Evolutionary conservation across 2,797 vertebrate species (phyloP).

Genomic region (Eulemur albifrons): DNA sequence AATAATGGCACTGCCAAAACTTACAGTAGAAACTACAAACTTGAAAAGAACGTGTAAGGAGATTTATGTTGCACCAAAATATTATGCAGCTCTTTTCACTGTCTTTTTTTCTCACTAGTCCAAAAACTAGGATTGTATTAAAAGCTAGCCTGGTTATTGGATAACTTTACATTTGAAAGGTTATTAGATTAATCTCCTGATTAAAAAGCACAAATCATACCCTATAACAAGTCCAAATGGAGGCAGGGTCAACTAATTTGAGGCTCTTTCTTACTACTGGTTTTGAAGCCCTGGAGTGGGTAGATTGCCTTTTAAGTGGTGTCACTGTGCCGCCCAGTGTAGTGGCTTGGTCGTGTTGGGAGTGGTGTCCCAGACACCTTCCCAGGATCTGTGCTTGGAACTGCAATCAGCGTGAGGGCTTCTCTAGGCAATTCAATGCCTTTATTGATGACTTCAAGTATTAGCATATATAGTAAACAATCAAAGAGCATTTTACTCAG

Average conservation of each 20-base stretch:
- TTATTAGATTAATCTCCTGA: not conserved
- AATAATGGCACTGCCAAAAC: not conserved
- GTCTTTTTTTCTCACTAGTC: not conserved
- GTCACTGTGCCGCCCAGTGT: rapidly evolving
- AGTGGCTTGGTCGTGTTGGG: rapidly evolving
- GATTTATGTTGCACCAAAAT: not conserved
- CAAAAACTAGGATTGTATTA: not conserved
- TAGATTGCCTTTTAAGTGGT: no score
- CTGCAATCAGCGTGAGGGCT: rapidly evolving
- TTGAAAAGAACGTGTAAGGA: not conserved
- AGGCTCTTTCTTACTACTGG: not conserved
- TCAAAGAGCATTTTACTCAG: not conserved
- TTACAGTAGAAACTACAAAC: not conserved
- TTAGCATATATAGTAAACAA: rapidly evolving
- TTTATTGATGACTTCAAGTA: rapidly evolving
- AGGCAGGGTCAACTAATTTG: not conserved
- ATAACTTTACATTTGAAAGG: not conserved
- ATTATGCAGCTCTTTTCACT: rapidly evolving
- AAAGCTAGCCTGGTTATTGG: not conserved
- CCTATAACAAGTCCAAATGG: not conserved
- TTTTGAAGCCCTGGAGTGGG: not conserved
- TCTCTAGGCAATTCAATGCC: rapidly evolving
- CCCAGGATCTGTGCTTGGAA: rapidly evolving
- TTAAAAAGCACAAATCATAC: conserved; percentile 35
- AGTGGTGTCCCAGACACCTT: rapidly evolving